phyloP scores from a whole-genome alignment of 2,888 invertebrate genomes.

The Cotesia congregata region DNA sequence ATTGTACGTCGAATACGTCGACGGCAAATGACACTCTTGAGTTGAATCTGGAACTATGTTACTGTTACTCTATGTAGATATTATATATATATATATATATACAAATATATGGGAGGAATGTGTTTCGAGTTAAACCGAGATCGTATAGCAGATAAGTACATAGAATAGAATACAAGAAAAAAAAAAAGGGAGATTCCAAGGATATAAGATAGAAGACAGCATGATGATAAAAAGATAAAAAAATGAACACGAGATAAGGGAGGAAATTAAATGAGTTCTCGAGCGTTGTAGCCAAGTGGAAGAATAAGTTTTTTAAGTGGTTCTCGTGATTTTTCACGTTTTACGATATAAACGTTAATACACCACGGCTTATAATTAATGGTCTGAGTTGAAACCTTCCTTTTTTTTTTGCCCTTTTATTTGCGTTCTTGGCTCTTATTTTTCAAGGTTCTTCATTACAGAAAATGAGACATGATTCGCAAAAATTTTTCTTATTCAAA shows the following conservation, averaged over 20 bases:
- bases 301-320: slow-evolving; percentile 5
- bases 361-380: background rate
- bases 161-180: slow-evolving; percentile 13
- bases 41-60: background rate
- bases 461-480: background rate
- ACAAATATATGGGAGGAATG: slow-evolving; percentile 4
- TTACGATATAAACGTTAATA: background rate
- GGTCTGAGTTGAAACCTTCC: background rate
- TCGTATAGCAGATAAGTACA: background rate
- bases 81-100: background rate
- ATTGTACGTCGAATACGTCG: slow-evolving; percentile 27
- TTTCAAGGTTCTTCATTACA: background rate
- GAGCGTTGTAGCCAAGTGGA: background rate
- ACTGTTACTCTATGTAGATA: background rate
- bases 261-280: slow-evolving; percentile 31
- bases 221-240: slow-evolving; percentile 1
- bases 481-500: slow-evolving; percentile 1
- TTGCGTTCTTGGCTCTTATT: background rate
- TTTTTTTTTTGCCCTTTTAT: background rate
- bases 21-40: slow-evolving; percentile 18
- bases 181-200: background rate
- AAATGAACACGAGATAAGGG: background rate
- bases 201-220: slow-evolving; percentile 1
- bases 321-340: slow-evolving; percentile 13
- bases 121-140: slow-evolving; percentile 6